A percentile compares a stretch with the other conserved stretches of the same genome.
Conservation (phyloP, 2,888 invertebrate genomes). For the Julus scandinavius region DNA sequence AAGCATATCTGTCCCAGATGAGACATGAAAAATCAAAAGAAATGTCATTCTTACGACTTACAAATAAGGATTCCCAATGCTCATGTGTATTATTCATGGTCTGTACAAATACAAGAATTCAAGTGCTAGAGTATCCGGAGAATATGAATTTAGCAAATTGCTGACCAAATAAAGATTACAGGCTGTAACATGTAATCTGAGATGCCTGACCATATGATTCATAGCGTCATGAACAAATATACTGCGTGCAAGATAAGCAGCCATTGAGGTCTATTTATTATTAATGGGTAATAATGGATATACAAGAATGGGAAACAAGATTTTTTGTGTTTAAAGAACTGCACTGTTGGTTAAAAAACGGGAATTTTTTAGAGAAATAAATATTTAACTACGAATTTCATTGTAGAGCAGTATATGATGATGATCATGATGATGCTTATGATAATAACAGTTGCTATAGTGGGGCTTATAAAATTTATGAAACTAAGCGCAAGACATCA, state of each 20-base stretch:
- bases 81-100: neutral
- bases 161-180: neutral
- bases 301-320: neutral
- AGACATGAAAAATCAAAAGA: neutral
- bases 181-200: neutral
- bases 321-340: neutral
- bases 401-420: too few species aligned
- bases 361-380: too few species aligned
- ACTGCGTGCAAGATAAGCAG: neutral
- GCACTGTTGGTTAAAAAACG: too few species aligned
- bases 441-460: too few species aligned
- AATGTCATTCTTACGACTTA: neutral
- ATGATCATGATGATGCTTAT: too few species aligned
- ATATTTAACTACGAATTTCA: too few species aligned
- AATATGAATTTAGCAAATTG: neutral
- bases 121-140: neutral
- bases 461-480: too few species aligned
- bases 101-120: neutral
- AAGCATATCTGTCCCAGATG: neutral
- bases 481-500: too few species aligned
- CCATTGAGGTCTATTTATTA: neutral
- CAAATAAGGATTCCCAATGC: neutral
- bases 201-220: slow-evolving; percentile 2
- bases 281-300: neutral
- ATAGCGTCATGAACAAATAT: neutral